A percentile compares a stretch with the other conserved stretches of the same genome.
These are phyloP conservation scores for Mus musculus DNA, from an alignment of 2,113 vertebrate species.

Conservation along the genomic window DNA sequence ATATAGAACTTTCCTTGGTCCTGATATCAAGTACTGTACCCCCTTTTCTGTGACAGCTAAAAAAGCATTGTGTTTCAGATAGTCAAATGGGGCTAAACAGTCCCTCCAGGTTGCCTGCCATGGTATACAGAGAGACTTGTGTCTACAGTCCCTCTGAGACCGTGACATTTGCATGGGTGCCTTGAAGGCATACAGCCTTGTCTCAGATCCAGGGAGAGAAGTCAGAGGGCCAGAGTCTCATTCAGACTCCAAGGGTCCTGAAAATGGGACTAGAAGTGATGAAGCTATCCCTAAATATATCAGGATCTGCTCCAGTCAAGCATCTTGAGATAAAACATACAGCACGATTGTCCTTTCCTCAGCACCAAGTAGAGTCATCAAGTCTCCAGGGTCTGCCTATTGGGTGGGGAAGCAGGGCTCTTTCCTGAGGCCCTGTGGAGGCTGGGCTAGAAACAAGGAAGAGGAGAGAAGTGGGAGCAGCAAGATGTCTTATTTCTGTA, in stretches of 20 bases:
- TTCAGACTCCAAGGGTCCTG: not conserved
- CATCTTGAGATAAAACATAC: not conserved
- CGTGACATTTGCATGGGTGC: not conserved
- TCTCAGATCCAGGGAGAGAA: not conserved
- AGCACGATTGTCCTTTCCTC: too few species aligned
- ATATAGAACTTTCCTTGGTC: rapidly evolving
- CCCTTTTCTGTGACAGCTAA: not conserved
- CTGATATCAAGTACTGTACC: not conserved
- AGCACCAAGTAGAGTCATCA: not conserved
- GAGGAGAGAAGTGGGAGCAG: rapidly evolving
- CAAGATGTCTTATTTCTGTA: rapidly evolving
- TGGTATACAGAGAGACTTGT: rapidly evolving
- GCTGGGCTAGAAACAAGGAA: not conserved
- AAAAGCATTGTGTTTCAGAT: not conserved
- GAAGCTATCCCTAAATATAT: not conserved
- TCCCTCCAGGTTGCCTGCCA: not conserved
- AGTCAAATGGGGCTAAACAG: too few species aligned
- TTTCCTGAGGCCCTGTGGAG: not conserved
- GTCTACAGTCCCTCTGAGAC: not conserved
- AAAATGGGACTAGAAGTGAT: not conserved
- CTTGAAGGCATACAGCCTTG: not conserved
- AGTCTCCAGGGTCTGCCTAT: not conserved
- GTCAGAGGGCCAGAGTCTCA: not conserved
- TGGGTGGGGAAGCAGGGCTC: not conserved
- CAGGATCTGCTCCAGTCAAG: not conserved